Percentiles rank a stretch among this genome's conserved stretches.
These are phyloP conservation scores for Phoxinus phoxinus DNA, from an alignment of 2,113 vertebrate genomes.

Conservation along the genomic window DNA sequence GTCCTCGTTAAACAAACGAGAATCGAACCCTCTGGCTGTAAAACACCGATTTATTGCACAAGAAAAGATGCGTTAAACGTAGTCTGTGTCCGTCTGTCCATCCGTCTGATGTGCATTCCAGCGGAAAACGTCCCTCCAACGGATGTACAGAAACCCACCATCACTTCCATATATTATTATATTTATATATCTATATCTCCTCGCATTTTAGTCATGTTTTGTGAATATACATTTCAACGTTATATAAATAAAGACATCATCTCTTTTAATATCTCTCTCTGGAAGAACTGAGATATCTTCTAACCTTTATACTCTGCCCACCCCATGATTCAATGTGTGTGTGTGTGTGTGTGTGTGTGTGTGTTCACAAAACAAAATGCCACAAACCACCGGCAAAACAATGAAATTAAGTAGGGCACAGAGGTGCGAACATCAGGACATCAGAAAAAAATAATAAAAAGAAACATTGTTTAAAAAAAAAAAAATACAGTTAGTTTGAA, in stretches of 20 bases:
- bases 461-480: constrained; percentile 64
- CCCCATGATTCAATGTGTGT: constrained; percentile 80
- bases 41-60: constrained; percentile 94
- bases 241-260: constrained; percentile 61
- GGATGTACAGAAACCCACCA: constrained; percentile 69
- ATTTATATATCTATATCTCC: constrained; percentile 54
- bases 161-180: constrained; percentile 51
- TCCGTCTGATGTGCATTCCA: constrained; percentile 98
- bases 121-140: constrained; percentile 66
- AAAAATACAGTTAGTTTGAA: constrained; percentile 78
- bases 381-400: constrained; percentile 60
- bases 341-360: constrained; percentile 71
- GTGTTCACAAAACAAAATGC: constrained; percentile 71
- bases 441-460: constrained; percentile 81
- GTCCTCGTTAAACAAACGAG: not conserved
- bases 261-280: constrained; percentile 47
- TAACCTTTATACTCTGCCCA: constrained; percentile 99
- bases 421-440: constrained; percentile 65
- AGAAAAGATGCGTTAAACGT: constrained; percentile 85
- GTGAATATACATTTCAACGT: constrained; percentile 47
- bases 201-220: constrained; percentile 42
- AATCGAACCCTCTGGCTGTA: constrained; percentile 69
- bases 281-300: constrained; percentile 86
- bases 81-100: constrained; percentile 63
- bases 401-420: constrained; percentile 4